phyloP scores from a whole-genome alignment of 2,797 vertebrate genomes.

The Rhinella marina region DNA sequence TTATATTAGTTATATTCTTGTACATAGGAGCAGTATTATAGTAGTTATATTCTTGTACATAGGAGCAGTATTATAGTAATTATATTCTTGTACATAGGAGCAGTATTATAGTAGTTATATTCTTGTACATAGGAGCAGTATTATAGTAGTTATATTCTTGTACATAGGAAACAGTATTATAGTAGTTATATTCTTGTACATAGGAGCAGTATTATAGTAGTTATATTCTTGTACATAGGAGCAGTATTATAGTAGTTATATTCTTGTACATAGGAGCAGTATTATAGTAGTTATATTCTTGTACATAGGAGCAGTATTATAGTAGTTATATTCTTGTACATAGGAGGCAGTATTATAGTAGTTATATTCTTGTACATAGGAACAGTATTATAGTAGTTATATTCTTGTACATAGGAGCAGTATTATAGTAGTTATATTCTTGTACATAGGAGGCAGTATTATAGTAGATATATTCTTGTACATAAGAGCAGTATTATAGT shows the following conservation, averaged over 20 bases:
- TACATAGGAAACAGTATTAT: not conserved
- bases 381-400: no score
- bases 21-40: not conserved
- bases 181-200: not conserved
- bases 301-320: not conserved
- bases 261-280: not conserved
- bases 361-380: conserved; percentile 1
- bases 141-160: not conserved
- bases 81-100: not conserved
- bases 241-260: conserved; percentile 2
- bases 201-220: not conserved
- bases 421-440: no score
- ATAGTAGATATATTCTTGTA: no score
- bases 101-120: conserved; percentile 6
- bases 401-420: no score
- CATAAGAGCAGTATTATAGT: no score
- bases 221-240: not conserved
- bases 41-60: no score
- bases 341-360: conserved; percentile 1
- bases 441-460: no score
- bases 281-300: conserved; percentile 4
- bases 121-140: not conserved
- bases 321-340: not conserved
- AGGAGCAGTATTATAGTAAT: not conserved
- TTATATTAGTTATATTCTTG: conserved; percentile 3